Base-by-base conservation (phyloP, 2,888 invertebrate species). In the Ferrisia virgata region DNA sequence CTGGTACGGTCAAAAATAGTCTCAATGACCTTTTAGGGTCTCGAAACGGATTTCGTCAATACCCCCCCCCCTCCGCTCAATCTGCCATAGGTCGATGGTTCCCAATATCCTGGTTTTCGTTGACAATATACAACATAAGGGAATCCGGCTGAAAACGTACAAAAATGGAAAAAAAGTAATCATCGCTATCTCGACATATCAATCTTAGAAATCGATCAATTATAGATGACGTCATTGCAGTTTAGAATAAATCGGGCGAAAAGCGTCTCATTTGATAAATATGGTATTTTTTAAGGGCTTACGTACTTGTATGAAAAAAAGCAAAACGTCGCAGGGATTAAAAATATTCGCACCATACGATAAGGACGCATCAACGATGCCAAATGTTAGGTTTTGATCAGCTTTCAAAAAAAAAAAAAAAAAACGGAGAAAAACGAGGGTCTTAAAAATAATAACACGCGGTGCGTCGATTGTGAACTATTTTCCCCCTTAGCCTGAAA, bases 301-400 rank as follows among this genome's bases (percentile, higher is more conserved):
- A 9, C 28, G n/a, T n/a, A n/a, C n/a, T n/a, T n/a, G n/a, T n/a
- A n/a, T n/a, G 15, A 76, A 76, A 36, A 76, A 76, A 33, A 76
- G 72, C 31, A 13, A 36, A 76, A 69, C 31, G 15, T 69, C 36
- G 72, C 4, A 36, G 72, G 72, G 72, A 36, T 76, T 76, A 76
- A 22, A 36, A 33, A 76, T 76, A 76, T 36, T 76, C 72, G 72
- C 15, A 76, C 36, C 33, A 36, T 36, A 33, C 33, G 72, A 76
- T 36, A 76, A 76, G 72, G 36, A 72, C 72, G 72, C 33, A 33
- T 72, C 72, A 33, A 72, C 72, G n/a, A 13, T n/a, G 72, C 72
- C 72, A 76, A 76, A 76, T 76, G 72, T 76, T 76, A 36, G 36
- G 33, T 36, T 33, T 33, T 76, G 72, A 76, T 36, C 33, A 76